Conservation (phyloP, 2,797 vertebrate genomes). For the Pseudochirops cupreus region DNA sequence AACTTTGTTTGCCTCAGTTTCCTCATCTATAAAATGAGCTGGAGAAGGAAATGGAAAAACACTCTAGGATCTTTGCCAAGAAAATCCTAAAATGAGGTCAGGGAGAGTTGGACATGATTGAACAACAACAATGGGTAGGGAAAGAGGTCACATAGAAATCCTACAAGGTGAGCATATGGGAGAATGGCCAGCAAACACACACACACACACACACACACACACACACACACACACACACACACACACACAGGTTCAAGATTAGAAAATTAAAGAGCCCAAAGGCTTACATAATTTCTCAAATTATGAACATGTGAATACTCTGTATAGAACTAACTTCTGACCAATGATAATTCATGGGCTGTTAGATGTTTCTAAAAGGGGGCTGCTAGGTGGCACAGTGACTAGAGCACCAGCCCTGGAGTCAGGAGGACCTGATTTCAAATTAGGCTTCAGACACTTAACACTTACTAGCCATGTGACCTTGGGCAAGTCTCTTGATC, state of each 20-base stretch:
- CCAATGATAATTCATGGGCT: background rate
- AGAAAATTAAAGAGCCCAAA: background rate
- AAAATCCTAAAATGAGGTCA: background rate
- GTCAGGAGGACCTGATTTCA: too few species aligned
- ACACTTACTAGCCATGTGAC: too few species aligned
- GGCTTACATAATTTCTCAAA: background rate
- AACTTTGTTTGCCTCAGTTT: background rate
- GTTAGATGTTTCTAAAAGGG: background rate
- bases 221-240: background rate
- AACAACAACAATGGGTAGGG: background rate
- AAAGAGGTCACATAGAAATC: background rate
- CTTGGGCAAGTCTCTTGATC: too few species aligned
- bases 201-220: background rate
- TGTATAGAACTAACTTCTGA: conserved; percentile 22
- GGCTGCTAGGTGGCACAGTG: too few species aligned
- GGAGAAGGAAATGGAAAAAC: background rate
- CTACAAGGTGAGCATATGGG: background rate
- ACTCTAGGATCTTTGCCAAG: background rate
- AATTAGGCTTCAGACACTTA: too few species aligned
- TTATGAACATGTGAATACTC: background rate
- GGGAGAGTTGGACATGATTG: background rate
- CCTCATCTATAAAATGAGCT: background rate
- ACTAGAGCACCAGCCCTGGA: too few species aligned
- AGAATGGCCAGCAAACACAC: background rate
- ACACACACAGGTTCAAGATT: background rate